These are phyloP conservation scores for Desmophyllum pertusum DNA, from an alignment of 92 coral and sea anemone species.

Conservation along the genomic window DNA sequence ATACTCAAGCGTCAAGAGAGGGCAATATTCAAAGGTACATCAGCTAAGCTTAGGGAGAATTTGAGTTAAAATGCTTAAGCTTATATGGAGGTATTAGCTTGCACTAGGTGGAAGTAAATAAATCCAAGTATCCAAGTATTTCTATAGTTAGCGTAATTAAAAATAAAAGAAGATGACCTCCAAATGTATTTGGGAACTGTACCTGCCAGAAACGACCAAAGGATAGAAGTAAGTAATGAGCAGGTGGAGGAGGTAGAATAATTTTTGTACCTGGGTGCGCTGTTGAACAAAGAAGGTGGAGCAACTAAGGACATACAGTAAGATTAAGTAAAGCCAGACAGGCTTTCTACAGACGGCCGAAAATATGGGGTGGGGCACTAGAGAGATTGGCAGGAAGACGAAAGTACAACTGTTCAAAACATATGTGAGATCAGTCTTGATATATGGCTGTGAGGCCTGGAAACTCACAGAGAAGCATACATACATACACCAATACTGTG, in stretches of 20 bases:
- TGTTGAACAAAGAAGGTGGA: slow-evolving; percentile 42
- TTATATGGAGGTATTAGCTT: too few relatives aligned
- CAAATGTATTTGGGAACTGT: too few relatives aligned
- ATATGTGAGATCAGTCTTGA: slow-evolving; percentile 26
- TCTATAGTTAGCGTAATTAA: too few relatives aligned
- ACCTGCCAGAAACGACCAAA: neutral
- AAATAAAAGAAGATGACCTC: too few relatives aligned
- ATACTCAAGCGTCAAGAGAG: too few relatives aligned
- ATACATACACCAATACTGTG: too few relatives aligned
- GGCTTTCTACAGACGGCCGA: slow-evolving; percentile 17
- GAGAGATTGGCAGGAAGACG: slow-evolving; percentile 13
- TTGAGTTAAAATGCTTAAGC: too few relatives aligned
- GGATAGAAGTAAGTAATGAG: neutral
- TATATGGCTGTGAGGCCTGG: slow-evolving; percentile 31
- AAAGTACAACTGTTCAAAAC: slow-evolving; percentile 43
- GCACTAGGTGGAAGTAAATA: too few relatives aligned
- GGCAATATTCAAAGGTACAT: too few relatives aligned
- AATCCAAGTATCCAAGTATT: too few relatives aligned
- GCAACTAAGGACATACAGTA: slow-evolving; percentile 23
- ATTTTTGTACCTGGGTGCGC: slow-evolving; percentile 33
- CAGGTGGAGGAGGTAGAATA: slow-evolving; percentile 22
- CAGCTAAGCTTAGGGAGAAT: too few relatives aligned
- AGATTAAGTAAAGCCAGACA: slow-evolving; percentile 26
- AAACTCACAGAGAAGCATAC: slow-evolving; percentile 26
- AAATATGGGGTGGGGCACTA: slow-evolving; percentile 26